A percentile compares a stretch with the other conserved stretches of the same genome.
Conservation (phyloP, 2,113 vertebrate genomes). For the Eolophus roseicapilla region DNA sequence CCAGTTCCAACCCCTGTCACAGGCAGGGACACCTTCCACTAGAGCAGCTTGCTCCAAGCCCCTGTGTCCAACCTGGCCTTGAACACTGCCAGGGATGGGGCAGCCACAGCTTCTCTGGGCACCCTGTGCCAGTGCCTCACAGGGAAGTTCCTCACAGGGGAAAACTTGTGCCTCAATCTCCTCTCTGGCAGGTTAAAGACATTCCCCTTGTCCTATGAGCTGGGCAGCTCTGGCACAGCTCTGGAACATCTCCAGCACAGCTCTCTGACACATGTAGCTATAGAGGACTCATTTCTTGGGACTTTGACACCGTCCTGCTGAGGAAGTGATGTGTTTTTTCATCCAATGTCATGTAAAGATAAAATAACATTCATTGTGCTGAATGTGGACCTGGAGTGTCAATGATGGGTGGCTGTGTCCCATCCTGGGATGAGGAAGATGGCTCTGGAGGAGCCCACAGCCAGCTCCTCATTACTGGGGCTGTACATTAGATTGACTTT, state of each 20-base stretch:
- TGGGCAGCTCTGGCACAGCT: background rate
- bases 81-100: background rate
- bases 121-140: background rate
- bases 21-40: background rate
- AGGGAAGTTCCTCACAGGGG: background rate
- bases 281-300: background rate
- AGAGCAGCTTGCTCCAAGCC: background rate
- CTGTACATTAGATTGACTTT: background rate
- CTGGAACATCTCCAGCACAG: background rate
- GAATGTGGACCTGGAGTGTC: background rate
- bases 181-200: background rate
- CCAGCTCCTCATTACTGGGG: accelerated
- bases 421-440: background rate
- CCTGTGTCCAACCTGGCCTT: background rate
- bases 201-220: background rate
- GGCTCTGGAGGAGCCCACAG: background rate
- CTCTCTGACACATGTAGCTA: background rate
- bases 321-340: background rate
- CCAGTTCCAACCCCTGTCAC: background rate
- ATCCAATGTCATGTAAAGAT: accelerated
- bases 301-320: background rate
- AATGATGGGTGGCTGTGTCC: background rate
- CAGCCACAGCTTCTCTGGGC: background rate
- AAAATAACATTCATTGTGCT: background rate
- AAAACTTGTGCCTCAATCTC: background rate